Evolutionary conservation across 2,113 vertebrate genomes (phyloP), one percentile per base, ranked within the genome.

Genomic region (Brachyistius frenatus): DNA sequence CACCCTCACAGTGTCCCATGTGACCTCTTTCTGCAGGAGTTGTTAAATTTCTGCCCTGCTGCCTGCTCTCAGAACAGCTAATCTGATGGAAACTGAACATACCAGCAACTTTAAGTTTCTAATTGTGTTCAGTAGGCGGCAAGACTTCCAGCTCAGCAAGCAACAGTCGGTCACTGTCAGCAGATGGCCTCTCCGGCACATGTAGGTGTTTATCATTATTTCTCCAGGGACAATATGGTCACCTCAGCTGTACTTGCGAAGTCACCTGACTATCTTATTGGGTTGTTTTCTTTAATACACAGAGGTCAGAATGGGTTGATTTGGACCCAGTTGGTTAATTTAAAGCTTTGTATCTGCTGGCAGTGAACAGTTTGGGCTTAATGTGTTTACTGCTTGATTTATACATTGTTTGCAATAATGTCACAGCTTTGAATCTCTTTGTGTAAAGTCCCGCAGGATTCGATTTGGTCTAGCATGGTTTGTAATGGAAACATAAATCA

Each of bases 81-180:
- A 65, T 75, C 76, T 56, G 75, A 81, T 8, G 76, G 82, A 91
- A 93, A 87, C 5, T 69, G 57, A 46, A 36, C 53, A 23, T 13
- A 41, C 11, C 52, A 76, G 67, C 80, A 65, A 63, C 61, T 81
- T 57, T 50, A 78, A 2, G n/a, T 46, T 64, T 49, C 64, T 87
- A 86, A 91, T 89, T 85, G 84, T 87, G 88, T 83, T 88, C 73
- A 87, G 50, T 85, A 88, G 89, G 63, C 75, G 60, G 85, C 60
- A 58, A 88, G 63, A 78, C 46, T 23, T 56, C 65, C 52, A 36
- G 60, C 74, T 92, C 87, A 93, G 91, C 87, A 90, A 89, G 89
- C 85, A 67, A 67, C 57, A 70, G 56, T 55, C 71, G 23, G 62
- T 81, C 79, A 7, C 70, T 16, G 50, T 86, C 80, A 89, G 79